These are phyloP conservation scores for Procambarus virginalis DNA, from an alignment of 1,140 invertebrate species.

Conservation along the genomic window DNA sequence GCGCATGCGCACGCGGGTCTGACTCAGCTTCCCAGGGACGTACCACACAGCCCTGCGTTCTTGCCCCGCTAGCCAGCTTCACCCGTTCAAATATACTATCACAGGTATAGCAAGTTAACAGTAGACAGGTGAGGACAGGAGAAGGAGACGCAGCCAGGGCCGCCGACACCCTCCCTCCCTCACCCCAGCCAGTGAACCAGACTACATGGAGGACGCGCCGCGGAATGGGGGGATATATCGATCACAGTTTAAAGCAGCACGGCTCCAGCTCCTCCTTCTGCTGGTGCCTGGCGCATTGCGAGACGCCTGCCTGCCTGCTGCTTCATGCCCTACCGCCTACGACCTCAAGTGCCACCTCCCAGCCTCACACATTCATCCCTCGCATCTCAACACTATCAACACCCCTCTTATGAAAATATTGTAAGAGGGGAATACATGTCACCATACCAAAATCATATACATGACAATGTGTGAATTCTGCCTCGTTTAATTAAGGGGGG, in stretches of 20 bases:
- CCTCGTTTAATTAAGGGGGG: no score
- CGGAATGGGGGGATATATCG: conserved; percentile 36
- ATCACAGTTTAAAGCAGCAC: conserved; percentile 48
- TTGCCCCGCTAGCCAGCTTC: conserved; percentile 7
- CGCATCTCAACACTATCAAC: no score
- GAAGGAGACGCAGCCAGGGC: neutral
- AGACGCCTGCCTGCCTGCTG: conserved; percentile 29
- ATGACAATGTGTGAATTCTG: no score
- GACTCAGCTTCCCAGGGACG: conserved; percentile 31
- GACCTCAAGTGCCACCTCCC: neutral
- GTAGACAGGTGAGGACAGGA: neutral
- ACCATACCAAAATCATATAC: no score
- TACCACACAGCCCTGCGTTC: conserved; percentile 2
- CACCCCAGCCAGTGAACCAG: neutral
- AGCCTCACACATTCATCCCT: no score
- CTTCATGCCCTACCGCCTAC: conserved; percentile 3
- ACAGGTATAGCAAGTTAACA: neutral
- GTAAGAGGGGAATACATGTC: no score
- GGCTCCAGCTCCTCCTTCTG: conserved; percentile 34
- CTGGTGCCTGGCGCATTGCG: conserved; percentile 41
- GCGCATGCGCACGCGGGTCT: conserved; percentile 28
- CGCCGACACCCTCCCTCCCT: neutral
- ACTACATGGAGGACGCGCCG: neutral
- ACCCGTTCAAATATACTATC: neutral
- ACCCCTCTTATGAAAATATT: no score